phyloP scores from a whole-genome alignment of 2,797 vertebrate genomes.

The Cyclopterus lumpus region DNA sequence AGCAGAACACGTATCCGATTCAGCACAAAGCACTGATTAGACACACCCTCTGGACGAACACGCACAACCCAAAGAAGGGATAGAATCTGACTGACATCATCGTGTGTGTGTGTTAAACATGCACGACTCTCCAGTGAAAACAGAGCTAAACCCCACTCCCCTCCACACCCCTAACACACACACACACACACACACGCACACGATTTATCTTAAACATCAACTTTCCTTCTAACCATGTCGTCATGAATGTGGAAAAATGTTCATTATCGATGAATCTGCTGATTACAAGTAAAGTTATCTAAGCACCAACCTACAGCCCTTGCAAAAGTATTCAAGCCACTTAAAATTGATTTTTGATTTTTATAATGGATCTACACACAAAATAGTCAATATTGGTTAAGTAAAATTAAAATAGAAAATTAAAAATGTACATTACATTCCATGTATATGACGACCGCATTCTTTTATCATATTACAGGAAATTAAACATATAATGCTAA shows the following conservation, averaged over 20 bases:
- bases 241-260: neutral
- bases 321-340: neutral
- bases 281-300: neutral
- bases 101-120: slow-evolving; percentile 17
- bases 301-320: neutral
- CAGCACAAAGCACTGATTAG: slow-evolving; percentile 27
- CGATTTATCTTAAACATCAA: neutral
- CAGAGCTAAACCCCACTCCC: slow-evolving; percentile 4
- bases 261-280: neutral
- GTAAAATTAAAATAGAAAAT: no score
- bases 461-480: neutral
- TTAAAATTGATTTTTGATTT: neutral
- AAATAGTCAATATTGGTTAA: no score
- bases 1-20: slow-evolving; percentile 41
- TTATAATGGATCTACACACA: neutral
- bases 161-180: slow-evolving; percentile 32
- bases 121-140: slow-evolving; percentile 28
- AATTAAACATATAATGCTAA: neutral
- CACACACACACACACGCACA: no score
- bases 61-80: neutral
- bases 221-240: neutral
- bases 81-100: neutral
- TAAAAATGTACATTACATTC: no score
- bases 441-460: no score
- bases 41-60: slow-evolving; percentile 29